Conservation (phyloP, 92 coral and sea anemone genomes). For the Porites lobata region DNA sequence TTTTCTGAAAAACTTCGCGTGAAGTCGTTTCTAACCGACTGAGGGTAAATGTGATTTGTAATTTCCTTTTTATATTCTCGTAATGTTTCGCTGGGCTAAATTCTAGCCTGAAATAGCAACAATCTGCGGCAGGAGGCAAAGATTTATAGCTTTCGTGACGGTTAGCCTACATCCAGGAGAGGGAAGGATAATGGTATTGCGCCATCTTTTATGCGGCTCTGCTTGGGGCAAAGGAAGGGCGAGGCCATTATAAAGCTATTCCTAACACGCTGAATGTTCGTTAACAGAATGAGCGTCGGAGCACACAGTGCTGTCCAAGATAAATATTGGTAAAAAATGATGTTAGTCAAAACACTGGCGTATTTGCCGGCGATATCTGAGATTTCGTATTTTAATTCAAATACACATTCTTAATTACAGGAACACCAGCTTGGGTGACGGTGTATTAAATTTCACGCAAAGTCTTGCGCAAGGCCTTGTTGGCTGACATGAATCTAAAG, state of each 20-base stretch:
- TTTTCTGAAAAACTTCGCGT: too few relatives aligned
- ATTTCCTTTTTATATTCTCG: neutral
- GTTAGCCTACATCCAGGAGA: neutral
- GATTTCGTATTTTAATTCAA: neutral
- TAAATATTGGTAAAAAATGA: neutral
- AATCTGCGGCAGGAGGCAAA: neutral
- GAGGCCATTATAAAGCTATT: neutral
- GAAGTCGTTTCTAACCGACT: neutral
- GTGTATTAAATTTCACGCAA: too few relatives aligned
- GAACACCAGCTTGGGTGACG: neutral
- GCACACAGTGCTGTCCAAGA: neutral
- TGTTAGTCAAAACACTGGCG: neutral
- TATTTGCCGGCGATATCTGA: neutral
- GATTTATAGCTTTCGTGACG: conserved; percentile 7
- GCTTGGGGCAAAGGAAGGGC: neutral
- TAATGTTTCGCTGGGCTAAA: neutral
- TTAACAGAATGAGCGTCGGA: neutral
- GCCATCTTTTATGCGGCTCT: neutral
- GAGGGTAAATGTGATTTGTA: neutral
- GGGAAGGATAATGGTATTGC: neutral
- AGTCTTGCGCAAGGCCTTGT: too few relatives aligned
- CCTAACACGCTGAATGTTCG: too few relatives aligned
- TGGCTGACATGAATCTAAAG: too few relatives aligned
- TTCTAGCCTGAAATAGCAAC: neutral
- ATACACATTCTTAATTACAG: neutral